A percentile compares a stretch with the other conserved stretches of the same genome.
Evolutionary conservation across 2,888 invertebrate genomes (phyloP).

Genomic region (Ectropis crepuscularia): DNA sequence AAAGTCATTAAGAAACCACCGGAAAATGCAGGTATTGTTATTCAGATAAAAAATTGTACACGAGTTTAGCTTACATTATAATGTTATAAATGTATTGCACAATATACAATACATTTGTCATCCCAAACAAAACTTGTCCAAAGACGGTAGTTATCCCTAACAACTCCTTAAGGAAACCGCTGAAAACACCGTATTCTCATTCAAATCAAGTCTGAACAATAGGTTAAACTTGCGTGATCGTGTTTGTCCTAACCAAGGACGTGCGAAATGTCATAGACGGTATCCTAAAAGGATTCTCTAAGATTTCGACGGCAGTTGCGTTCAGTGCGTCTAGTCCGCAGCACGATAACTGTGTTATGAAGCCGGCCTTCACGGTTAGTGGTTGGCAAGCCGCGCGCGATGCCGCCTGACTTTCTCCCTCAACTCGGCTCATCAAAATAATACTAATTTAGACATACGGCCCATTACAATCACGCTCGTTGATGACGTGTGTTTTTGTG

Average conservation of each 20-base stretch:
- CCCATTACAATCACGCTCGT: constrained; percentile 32
- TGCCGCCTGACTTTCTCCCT: constrained; percentile 70
- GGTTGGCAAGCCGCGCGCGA: constrained; percentile 67
- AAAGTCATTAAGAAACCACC: too few species aligned
- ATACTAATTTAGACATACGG: constrained; percentile 43
- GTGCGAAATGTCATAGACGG: constrained; percentile 9
- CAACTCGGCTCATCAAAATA: constrained; percentile 62
- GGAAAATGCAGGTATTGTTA: too few species aligned
- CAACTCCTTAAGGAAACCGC: not conserved
- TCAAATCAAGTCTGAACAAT: not conserved
- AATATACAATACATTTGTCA: too few species aligned
- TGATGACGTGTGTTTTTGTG: constrained; percentile 43
- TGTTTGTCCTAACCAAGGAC: constrained; percentile 14
- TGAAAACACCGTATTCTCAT: not conserved
- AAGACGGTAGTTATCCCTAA: too few species aligned
- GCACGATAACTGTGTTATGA: constrained; percentile 46
- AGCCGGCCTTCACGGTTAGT: constrained; percentile 78
- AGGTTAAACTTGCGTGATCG: constrained; percentile 4
- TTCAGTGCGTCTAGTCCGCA: constrained; percentile 42
- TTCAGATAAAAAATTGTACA: too few species aligned
- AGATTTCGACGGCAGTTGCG: constrained; percentile 15
- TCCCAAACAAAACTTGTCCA: too few species aligned
- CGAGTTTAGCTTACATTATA: too few species aligned
- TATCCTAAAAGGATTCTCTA: not conserved
- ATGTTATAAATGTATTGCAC: too few species aligned